A percentile compares a stretch with the other conserved stretches of the same genome.
These are phyloP conservation scores for Piscicola geometra DNA, from an alignment of 2,888 invertebrate species.

Conservation along the genomic window DNA sequence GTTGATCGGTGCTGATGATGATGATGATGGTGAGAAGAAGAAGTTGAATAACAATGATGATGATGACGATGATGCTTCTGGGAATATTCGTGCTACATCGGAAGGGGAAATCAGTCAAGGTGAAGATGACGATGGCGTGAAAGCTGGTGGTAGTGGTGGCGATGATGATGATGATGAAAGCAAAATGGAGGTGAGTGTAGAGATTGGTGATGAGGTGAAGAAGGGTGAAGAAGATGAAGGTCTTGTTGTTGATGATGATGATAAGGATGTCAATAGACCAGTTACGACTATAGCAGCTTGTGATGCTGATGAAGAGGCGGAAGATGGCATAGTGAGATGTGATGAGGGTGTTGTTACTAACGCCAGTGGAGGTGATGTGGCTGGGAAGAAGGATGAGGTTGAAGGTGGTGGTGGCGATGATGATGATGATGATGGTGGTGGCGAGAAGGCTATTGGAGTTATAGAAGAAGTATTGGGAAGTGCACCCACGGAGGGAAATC, in stretches of 20 bases:
- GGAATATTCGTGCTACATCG: not conserved
- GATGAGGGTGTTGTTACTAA: not conserved
- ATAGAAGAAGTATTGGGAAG: no score
- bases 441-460: no score
- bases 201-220: not conserved
- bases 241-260: no score
- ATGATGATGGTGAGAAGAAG: constrained; percentile 15
- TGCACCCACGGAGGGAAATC: no score
- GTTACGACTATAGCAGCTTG: no score
- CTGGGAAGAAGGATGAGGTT: no score
- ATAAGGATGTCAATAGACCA: no score
- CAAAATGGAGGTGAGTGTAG: not conserved
- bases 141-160: not conserved
- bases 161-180: not conserved
- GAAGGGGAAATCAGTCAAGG: not conserved
- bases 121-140: not conserved
- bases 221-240: no score
- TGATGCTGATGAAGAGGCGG: no score
- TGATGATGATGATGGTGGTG: no score
- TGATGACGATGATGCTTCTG: not conserved
- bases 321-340: no score
- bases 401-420: no score
- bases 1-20: not conserved
- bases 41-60: not conserved
- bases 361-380: not conserved